A percentile compares a stretch with the other conserved stretches of the same genome.
Conservation (phyloP, 2,797 vertebrate genomes). For the Rallus crepitans region DNA sequence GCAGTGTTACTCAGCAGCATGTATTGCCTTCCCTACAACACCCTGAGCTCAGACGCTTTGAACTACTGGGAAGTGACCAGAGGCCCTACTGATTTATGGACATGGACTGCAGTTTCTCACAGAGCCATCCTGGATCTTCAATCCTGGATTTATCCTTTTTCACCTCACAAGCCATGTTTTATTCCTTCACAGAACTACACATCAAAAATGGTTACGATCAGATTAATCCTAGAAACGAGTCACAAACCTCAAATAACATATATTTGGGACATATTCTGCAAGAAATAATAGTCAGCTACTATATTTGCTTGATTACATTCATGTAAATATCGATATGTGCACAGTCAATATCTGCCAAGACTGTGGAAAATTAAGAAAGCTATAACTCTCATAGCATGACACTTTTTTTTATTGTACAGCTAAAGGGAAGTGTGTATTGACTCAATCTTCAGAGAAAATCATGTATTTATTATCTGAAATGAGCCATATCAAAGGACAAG, state of each 20-base stretch:
- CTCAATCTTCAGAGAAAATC: not conserved
- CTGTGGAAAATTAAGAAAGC: slow-evolving; percentile 18
- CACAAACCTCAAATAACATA: not conserved
- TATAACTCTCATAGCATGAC: not conserved
- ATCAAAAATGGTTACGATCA: not conserved
- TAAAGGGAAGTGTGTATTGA: slow-evolving; percentile 13
- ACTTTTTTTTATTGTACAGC: not conserved
- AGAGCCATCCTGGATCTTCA: not conserved
- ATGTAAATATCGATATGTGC: not conserved
- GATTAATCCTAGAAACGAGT: not conserved
- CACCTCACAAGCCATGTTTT: not conserved
- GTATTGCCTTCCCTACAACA: accelerated
- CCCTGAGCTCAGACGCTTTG: accelerated
- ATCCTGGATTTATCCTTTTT: not conserved
- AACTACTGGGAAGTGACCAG: not conserved
- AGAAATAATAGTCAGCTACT: slow-evolving; percentile 5
- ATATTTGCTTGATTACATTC: not conserved
- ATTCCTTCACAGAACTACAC: not conserved
- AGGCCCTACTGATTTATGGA: accelerated
- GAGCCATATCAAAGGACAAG: slow-evolving; percentile 18
- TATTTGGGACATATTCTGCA: not conserved
- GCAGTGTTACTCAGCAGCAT: accelerated
- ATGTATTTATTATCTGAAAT: slow-evolving; percentile 39
- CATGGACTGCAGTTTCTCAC: accelerated
- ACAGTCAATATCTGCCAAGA: slow-evolving; percentile 14